Evolutionary conservation across 2,113 vertebrate species (phyloP).

Genomic region (Aix galericulata): DNA sequence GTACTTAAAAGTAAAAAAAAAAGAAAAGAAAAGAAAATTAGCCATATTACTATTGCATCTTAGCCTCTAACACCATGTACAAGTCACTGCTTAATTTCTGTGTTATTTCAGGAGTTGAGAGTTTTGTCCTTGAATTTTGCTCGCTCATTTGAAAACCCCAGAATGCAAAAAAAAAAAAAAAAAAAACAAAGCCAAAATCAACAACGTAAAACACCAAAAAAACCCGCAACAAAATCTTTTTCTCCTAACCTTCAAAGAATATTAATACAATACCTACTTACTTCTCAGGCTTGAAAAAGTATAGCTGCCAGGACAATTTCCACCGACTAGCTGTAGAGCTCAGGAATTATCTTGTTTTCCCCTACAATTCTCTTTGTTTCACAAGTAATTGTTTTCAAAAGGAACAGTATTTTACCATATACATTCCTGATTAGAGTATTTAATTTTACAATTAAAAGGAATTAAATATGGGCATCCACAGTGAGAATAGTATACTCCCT

Average conservation of each 20-base stretch:
- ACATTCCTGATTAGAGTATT: neutral
- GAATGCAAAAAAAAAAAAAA: neutral
- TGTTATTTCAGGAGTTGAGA: neutral
- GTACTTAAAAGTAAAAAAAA: neutral
- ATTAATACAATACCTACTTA: neutral
- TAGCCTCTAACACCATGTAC: neutral
- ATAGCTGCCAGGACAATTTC: neutral
- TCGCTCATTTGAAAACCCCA: neutral
- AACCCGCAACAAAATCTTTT: neutral
- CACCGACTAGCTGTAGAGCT: neutral
- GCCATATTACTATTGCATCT: neutral
- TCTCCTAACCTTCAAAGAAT: neutral
- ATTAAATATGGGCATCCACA: neutral
- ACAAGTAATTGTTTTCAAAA: neutral
- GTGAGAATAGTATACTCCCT: neutral
- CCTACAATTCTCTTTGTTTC: neutral
- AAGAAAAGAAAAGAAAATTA: neutral
- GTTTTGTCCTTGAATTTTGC: neutral
- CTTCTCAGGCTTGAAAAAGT: neutral
- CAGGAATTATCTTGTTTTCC: neutral
- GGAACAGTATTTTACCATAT: neutral
- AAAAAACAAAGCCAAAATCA: neutral
- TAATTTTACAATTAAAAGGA: neutral
- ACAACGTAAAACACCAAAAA: neutral
- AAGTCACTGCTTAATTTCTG: neutral